Base-by-base conservation (phyloP, 2,797 vertebrate species). In the Anisognathus igniventris region DNA sequence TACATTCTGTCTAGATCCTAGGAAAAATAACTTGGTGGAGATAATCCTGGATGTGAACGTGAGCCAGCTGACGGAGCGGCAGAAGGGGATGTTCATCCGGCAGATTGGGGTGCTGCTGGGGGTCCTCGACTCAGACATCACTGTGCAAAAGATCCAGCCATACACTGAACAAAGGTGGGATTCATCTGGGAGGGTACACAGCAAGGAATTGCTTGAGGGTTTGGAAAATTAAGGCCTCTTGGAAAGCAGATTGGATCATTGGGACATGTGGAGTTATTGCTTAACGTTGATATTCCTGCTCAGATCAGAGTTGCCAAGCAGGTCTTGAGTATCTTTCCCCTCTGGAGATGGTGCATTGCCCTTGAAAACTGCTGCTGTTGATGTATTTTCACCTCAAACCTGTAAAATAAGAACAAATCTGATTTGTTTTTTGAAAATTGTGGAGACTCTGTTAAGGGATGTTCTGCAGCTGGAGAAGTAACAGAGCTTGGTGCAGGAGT, bases 11-110 rank as follows among this genome's bases (percentile, higher is more conserved):
- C 75, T 95, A 99, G 99, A 99, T 96, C 88, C 97, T 57, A 98
- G 98, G 96, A 98, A 98, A 66, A 98, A 96, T 31, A 99, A 99
- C 97, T 98, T 99, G 48, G 99, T 99, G 97, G 99, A 99, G 98
- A 97, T 99, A 95, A 98, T 99, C 82, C 96, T 99, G 96, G 99
- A 99, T 92, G 98, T 99, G 33, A 96, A 98, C 0, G 98, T 99
- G 57, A 98, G 98, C 77, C 98, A 99, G 96, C 98, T 99, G 76
- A 98, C 98, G 1, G 98, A 99, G 95, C 98, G 98, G 23, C 99
- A 99, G 97, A 99, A 98, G 35, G 99, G 99, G 79, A 99, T 99
- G 99, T 98, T 99, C 95, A 98, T 99, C 95, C 98, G 99, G 27
- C 99, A 99, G 96, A 99, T 99, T 1, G 99, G 98, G 0, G 99